These are phyloP conservation scores for Manis pentadactyla DNA, from an alignment of 2,797 vertebrate species.

Conservation along the genomic window DNA sequence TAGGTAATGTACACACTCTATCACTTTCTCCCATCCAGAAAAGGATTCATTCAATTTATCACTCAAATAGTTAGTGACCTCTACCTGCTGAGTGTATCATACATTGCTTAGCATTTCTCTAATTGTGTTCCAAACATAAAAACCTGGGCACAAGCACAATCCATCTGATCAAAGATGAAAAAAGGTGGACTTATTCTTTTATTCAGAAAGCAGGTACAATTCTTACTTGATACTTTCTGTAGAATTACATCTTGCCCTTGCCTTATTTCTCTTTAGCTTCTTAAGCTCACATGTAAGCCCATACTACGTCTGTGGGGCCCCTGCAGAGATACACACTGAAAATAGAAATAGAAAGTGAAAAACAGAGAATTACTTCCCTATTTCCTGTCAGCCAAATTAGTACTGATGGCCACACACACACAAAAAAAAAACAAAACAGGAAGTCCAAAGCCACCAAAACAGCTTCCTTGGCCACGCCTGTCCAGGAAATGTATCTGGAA, in stretches of 20 bases:
- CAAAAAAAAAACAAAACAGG: neutral
- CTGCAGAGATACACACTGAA: neutral
- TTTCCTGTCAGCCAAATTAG: neutral
- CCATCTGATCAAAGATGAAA: neutral
- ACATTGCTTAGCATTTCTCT: neutral
- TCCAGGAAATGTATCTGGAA: neutral
- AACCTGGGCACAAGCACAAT: neutral
- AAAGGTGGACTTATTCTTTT: neutral
- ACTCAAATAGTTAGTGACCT: neutral
- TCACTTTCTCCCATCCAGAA: neutral
- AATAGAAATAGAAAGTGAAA: constrained; percentile 3
- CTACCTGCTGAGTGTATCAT: neutral
- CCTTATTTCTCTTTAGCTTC: neutral
- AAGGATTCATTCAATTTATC: neutral
- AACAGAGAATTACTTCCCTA: neutral
- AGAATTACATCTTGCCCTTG: neutral
- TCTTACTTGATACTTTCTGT: neutral
- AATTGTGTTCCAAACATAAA: neutral
- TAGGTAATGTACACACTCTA: neutral
- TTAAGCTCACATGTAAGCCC: neutral
- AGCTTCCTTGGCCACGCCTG: neutral
- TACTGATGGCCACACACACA: neutral
- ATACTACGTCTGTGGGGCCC: neutral
- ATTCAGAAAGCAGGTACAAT: constrained; percentile 16
- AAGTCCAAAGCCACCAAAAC: neutral